These are phyloP conservation scores for Bombus waltoni DNA, from an alignment of 1,140 invertebrate genomes.

Conservation along the genomic window DNA sequence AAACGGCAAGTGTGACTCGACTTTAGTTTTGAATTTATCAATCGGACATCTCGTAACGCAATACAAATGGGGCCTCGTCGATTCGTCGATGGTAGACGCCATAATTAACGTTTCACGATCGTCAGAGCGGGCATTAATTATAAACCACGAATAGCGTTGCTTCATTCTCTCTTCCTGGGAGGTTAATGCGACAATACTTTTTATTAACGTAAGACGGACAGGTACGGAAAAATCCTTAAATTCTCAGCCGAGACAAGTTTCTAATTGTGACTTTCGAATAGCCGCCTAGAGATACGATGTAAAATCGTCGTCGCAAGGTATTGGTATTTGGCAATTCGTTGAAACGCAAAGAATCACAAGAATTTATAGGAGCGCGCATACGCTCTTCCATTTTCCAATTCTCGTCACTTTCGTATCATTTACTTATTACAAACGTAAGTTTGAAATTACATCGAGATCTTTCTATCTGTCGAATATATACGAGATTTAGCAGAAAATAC, in stretches of 20 bases:
- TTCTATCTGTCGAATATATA: neutral
- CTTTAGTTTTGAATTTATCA: constrained; percentile 42
- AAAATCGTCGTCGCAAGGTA: too few relatives aligned
- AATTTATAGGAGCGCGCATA: too few relatives aligned
- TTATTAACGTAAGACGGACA: neutral
- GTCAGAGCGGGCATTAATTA: constrained; percentile 34
- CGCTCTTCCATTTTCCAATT: neutral
- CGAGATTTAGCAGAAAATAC: neutral
- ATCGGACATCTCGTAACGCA: neutral
- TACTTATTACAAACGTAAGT: too few relatives aligned
- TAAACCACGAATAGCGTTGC: constrained; percentile 5
- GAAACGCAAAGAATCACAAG: too few relatives aligned
- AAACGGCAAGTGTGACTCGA: constrained; percentile 31
- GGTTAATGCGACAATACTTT: constrained; percentile 6
- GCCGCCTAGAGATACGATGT: too few relatives aligned
- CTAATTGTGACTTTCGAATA: constrained; percentile 2
- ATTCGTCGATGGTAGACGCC: constrained; percentile 12
- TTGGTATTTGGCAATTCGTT: too few relatives aligned
- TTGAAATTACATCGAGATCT: too few relatives aligned
- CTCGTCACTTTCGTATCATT: neutral
- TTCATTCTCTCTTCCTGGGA: neutral
- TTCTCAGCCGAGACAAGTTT: neutral
- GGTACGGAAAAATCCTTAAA: neutral
- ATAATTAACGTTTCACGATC: constrained; percentile 45
- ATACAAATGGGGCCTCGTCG: neutral